phyloP scores from a whole-genome alignment of 2,113 vertebrate species.

The Ginglymostoma cirratum region DNA sequence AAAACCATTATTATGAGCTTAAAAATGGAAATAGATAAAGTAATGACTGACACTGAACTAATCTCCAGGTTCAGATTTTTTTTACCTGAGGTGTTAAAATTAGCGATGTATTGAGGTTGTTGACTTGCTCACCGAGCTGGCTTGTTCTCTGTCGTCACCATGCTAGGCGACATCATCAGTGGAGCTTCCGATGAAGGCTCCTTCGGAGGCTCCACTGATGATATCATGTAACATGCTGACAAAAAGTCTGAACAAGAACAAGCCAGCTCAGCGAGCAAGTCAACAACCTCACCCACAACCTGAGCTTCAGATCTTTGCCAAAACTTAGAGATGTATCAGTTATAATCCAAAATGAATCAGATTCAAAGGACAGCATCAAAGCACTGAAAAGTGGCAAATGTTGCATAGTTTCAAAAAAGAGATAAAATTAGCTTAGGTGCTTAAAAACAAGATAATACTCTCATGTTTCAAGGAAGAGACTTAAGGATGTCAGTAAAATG shows the following conservation, averaged over 20 bases:
- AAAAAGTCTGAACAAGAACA: too few species aligned
- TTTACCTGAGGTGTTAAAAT: too few species aligned
- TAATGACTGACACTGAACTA: neutral
- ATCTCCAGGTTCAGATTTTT: neutral
- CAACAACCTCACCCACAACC: too few species aligned
- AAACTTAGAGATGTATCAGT: neutral
- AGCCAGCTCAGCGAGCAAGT: too few species aligned
- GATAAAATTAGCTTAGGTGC: neutral
- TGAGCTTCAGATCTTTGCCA: too few species aligned
- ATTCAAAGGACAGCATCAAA: neutral
- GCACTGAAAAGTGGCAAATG: neutral
- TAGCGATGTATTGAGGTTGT: too few species aligned
- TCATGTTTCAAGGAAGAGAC: neutral
- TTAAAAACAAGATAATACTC: neutral
- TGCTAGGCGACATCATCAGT: too few species aligned
- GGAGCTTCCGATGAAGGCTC: too few species aligned
- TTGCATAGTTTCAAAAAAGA: neutral
- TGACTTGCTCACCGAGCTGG: too few species aligned
- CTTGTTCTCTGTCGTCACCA: too few species aligned
- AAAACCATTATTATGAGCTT: neutral
- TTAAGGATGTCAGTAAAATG: neutral
- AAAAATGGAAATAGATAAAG: neutral
- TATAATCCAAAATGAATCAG: neutral
- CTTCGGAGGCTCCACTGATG: too few species aligned
- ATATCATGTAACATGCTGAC: too few species aligned